Conservation (phyloP, 2,113 vertebrate genomes). For the Callaeas wilsoni region DNA sequence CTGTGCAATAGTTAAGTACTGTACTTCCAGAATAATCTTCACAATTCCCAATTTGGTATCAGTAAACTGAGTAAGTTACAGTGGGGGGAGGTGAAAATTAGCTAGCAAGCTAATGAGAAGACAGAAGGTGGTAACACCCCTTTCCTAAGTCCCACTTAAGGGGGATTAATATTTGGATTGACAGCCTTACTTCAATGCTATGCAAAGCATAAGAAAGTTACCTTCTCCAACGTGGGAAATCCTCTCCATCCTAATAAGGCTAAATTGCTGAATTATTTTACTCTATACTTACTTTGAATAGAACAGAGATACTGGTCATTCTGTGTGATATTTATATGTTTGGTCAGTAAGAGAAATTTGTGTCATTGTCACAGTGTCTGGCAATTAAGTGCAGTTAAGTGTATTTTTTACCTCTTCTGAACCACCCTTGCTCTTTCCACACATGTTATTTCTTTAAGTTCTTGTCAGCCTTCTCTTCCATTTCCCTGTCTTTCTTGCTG, state of each 20-base stretch:
- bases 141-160: neutral
- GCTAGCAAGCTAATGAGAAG: neutral
- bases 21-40: neutral
- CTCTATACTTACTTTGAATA: neutral
- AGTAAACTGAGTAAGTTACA: neutral
- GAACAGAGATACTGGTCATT: neutral
- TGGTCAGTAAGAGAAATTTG: neutral
- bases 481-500: neutral
- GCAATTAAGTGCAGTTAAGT: neutral
- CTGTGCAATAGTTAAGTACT: neutral
- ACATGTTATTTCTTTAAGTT: neutral
- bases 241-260: neutral
- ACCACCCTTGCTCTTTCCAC: neutral
- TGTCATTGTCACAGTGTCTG: neutral
- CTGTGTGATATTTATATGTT: neutral
- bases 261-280: neutral
- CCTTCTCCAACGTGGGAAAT: neutral
- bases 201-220: neutral
- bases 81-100: neutral
- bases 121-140: neutral
- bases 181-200: neutral
- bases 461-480: neutral
- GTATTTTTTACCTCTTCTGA: neutral
- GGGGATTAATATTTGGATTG: neutral
- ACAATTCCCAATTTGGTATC: neutral